Conservation (phyloP, 2,797 vertebrate genomes). For the Bothrops alternatus region DNA sequence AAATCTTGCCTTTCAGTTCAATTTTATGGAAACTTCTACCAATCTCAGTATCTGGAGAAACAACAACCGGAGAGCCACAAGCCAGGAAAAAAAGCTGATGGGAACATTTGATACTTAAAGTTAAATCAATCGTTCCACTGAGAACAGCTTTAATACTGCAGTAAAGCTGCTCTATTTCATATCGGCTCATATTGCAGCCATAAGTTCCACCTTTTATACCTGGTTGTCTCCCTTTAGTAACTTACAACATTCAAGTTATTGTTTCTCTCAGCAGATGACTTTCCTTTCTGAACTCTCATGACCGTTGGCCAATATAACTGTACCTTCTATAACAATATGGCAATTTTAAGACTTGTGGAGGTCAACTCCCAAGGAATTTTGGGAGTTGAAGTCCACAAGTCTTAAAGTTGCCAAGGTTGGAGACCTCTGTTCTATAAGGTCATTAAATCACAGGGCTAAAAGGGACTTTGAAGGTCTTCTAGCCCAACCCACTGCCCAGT, state of each 20-base stretch:
- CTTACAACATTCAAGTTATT: neutral
- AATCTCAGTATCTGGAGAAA: neutral
- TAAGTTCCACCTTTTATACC: neutral
- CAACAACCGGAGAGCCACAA: neutral
- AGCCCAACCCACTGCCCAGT: neutral
- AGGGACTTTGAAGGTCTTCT: neutral
- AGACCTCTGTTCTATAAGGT: neutral
- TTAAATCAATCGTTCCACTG: neutral
- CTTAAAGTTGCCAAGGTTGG: no score
- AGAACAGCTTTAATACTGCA: neutral
- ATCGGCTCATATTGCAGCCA: neutral
- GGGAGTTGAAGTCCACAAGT: no score
- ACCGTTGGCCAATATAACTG: neutral
- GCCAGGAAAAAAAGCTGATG: neutral
- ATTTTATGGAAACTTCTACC: neutral
- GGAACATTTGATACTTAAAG: neutral
- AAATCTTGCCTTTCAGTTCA: neutral
- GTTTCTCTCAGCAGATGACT: neutral
- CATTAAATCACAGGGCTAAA: neutral
- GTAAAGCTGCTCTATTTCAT: neutral
- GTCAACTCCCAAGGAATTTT: no score
- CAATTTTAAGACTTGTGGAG: no score
- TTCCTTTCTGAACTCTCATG: neutral
- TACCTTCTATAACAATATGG: no score
- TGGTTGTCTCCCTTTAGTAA: neutral